phyloP scores from a whole-genome alignment of 2,113 vertebrate species.

The Butorides virescens region DNA sequence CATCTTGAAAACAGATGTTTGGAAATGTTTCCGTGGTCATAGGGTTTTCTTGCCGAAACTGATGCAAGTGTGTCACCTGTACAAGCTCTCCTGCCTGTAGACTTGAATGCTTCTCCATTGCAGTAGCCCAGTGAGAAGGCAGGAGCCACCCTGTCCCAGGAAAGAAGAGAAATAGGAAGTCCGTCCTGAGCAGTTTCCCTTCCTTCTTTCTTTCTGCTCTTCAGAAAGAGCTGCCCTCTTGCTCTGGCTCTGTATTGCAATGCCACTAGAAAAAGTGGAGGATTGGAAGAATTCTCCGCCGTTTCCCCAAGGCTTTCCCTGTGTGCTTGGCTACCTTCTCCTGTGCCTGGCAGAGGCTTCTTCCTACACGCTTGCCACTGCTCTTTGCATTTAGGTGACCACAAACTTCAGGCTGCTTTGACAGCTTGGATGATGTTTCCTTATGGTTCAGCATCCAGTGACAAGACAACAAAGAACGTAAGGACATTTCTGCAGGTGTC shows the following conservation, averaged over 20 bases:
- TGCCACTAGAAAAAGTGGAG: neutral
- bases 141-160: neutral
- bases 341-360: neutral
- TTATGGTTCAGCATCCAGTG: neutral
- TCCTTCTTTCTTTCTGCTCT: neutral
- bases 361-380: no score
- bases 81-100: neutral
- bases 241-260: neutral
- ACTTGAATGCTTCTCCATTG: neutral
- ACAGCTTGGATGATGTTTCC: neutral
- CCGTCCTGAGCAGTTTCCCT: neutral
- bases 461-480: neutral
- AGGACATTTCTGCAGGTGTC: neutral
- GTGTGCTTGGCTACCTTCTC: no score
- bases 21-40: neutral
- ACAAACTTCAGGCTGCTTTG: neutral
- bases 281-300: neutral
- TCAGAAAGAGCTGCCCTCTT: neutral
- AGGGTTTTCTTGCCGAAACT: neutral
- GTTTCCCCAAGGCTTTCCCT: neutral
- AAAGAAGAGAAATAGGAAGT: neutral
- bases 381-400: neutral
- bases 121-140: neutral
- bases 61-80: no score
- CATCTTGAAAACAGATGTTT: neutral